Percentiles rank a stretch among this genome's conserved stretches.
These are phyloP conservation scores for Chrysolophus pictus DNA, from an alignment of 2,797 vertebrate genomes.

Conservation along the genomic window DNA sequence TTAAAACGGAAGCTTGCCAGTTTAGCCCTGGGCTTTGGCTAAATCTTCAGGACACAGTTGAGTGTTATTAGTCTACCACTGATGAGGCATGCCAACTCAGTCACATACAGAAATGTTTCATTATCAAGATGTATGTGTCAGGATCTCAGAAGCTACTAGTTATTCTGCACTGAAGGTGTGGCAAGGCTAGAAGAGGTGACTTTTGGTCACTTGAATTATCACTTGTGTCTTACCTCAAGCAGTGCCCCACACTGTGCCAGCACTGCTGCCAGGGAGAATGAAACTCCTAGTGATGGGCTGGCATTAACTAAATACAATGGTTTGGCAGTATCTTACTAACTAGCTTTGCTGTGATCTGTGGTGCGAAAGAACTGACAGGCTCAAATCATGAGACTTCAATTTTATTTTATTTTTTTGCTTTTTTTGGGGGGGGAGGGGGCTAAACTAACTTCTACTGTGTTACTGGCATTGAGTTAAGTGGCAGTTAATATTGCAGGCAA, in stretches of 20 bases:
- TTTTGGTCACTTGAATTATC: background rate
- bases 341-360: background rate
- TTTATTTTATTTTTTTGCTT: background rate
- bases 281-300: background rate
- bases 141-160: background rate
- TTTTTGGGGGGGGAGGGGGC: background rate
- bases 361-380: background rate
- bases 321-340: background rate
- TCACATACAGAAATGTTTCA: rapidly evolving
- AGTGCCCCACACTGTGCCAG: background rate
- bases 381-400: background rate
- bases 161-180: background rate
- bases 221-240: background rate
- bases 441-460: background rate
- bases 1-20: conserved; percentile 30
- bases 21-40: conserved; percentile 6
- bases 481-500: background rate
- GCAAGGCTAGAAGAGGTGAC: background rate
- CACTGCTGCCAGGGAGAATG: background rate
- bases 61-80: background rate
- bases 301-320: background rate
- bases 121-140: background rate
- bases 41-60: background rate
- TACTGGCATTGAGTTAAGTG: background rate
- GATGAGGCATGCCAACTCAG: background rate